A percentile compares a stretch with the other conserved stretches of the same genome.
These are phyloP conservation scores for Heliopora coerulea DNA, from an alignment of 92 coral and sea anemone genomes.

Conservation along the genomic window DNA sequence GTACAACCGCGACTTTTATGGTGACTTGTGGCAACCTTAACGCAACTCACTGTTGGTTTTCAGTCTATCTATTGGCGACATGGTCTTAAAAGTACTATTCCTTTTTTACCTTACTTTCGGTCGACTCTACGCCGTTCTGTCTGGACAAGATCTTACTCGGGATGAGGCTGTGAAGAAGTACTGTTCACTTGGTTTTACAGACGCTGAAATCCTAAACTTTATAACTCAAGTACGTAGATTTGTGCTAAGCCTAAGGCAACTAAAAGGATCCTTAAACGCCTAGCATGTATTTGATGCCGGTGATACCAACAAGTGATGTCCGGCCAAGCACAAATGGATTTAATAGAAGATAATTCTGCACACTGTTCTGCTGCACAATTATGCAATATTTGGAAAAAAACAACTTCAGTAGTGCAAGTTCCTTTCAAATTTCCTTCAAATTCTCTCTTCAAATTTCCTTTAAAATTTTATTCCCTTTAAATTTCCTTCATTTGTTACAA, in stretches of 20 bases:
- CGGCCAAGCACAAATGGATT: too few relatives aligned
- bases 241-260: constrained; percentile 4
- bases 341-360: too few relatives aligned
- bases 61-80: neutral
- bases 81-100: neutral
- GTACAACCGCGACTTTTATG: neutral
- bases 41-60: neutral
- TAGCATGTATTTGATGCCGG: too few relatives aligned
- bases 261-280: neutral
- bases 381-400: too few relatives aligned
- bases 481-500: too few relatives aligned
- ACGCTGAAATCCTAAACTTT: neutral
- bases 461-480: too few relatives aligned
- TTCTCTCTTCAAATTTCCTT: too few relatives aligned
- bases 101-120: neutral
- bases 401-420: too few relatives aligned
- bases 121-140: neutral
- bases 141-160: neutral
- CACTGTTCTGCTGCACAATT: too few relatives aligned
- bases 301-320: too few relatives aligned
- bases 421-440: too few relatives aligned
- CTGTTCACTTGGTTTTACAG: neutral
- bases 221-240: neutral
- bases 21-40: neutral
- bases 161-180: neutral